These are phyloP conservation scores for human DNA, from an alignment of 2,113 vertebrate genomes.

Conservation along the genomic window DNA sequence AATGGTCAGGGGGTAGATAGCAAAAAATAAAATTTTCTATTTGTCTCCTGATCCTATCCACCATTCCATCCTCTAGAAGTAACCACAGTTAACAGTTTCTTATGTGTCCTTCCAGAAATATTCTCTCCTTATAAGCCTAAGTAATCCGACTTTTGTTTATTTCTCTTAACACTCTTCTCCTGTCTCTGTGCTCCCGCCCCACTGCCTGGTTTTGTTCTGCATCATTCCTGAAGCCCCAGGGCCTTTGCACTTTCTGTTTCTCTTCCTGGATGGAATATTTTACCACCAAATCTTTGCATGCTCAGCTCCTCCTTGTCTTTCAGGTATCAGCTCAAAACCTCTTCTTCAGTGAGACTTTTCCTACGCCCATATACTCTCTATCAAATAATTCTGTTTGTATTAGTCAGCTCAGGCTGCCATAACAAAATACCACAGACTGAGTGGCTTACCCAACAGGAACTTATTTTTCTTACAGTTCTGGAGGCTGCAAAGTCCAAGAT, in stretches of 20 bases:
- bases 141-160: neutral
- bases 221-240: neutral
- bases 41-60: neutral
- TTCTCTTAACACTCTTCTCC: neutral
- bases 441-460: neutral
- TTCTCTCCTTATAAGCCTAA: neutral
- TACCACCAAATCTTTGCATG: neutral
- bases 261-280: neutral
- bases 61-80: neutral
- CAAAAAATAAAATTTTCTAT: neutral
- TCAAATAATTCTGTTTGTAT: neutral
- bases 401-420: neutral
- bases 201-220: neutral
- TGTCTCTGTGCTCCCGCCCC: neutral
- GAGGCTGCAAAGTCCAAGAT: neutral
- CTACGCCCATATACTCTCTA: neutral
- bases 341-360: neutral
- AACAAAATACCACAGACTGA: neutral
- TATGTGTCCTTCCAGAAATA: neutral
- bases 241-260: neutral
- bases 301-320: neutral
- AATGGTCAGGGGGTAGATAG: neutral
- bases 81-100: neutral
- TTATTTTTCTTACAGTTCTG: neutral
- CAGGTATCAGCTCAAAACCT: neutral